phyloP scores from a whole-genome alignment of 2,888 invertebrate species.

The Pheosia gnoma region DNA sequence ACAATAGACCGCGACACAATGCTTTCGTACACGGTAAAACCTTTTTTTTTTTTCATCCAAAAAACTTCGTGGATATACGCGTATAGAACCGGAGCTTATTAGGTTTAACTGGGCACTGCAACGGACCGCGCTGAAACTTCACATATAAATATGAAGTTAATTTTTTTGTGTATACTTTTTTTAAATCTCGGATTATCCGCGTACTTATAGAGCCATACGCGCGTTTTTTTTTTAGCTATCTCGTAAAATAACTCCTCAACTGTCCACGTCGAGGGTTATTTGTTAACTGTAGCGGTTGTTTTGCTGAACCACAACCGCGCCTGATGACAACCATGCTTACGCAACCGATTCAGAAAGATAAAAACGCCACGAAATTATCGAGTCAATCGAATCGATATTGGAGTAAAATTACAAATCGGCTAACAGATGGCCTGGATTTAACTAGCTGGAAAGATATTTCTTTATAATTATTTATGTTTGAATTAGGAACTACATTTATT shows the following conservation, averaged over 20 bases:
- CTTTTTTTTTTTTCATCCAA: slow-evolving; percentile 34
- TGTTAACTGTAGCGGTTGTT: slow-evolving; percentile 44
- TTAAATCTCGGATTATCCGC: neutral
- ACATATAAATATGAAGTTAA: slow-evolving; percentile 16
- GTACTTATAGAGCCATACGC: slow-evolving; percentile 1
- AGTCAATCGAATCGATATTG: slow-evolving; percentile 56
- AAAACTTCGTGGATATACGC: slow-evolving; percentile 38
- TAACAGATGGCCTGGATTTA: neutral
- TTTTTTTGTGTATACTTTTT: no score
- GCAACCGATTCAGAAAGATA: slow-evolving; percentile 46
- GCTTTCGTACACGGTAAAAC: slow-evolving; percentile 60
- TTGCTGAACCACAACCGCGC: slow-evolving; percentile 33
- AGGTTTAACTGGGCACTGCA: slow-evolving; percentile 36
- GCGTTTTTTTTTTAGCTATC: slow-evolving; percentile 5
- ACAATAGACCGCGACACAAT: slow-evolving; percentile 58
- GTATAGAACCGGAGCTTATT: slow-evolving; percentile 33
- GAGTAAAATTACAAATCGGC: slow-evolving; percentile 28
- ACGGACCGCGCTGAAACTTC: slow-evolving; percentile 30
- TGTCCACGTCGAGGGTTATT: slow-evolving; percentile 36
- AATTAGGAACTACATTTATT: neutral
- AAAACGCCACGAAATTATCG: slow-evolving; percentile 45
- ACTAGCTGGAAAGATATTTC: neutral
- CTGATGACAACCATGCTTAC: slow-evolving; percentile 47
- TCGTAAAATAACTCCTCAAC: slow-evolving; percentile 13
- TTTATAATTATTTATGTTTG: neutral